Conservation (phyloP, 2,113 vertebrate species). For the Corythornis cristatus region DNA sequence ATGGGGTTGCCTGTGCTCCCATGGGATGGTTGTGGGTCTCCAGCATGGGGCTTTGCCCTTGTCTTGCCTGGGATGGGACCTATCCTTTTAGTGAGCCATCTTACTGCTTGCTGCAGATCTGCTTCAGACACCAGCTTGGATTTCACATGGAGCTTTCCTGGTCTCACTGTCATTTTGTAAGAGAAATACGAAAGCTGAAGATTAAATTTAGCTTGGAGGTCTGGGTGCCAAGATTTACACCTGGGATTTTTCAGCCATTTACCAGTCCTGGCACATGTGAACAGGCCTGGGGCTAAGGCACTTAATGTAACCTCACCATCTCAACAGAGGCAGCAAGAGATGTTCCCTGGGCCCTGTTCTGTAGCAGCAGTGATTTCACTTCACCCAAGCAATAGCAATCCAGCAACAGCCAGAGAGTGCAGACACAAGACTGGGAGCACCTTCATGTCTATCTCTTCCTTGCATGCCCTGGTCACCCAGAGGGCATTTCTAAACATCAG, state of each 20-base stretch:
- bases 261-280: not conserved
- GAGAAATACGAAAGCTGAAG: not conserved
- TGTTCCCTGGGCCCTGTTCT: not conserved
- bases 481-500: not conserved
- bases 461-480: fast-evolving
- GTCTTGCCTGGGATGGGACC: not conserved
- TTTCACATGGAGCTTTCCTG: not conserved
- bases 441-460: not conserved
- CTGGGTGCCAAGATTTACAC: not conserved
- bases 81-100: not conserved
- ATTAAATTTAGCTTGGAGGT: not conserved
- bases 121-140: not conserved
- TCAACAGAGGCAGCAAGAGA: not conserved
- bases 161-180: not conserved
- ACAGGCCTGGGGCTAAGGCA: not conserved
- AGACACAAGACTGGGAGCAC: not conserved
- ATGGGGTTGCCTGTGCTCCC: not conserved
- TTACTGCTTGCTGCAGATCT: not conserved
- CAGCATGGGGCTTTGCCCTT: not conserved
- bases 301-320: not conserved
- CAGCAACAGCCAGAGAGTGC: not conserved
- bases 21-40: not conserved
- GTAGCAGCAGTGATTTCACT: not conserved
- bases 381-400: not conserved
- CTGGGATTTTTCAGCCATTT: not conserved